These are phyloP conservation scores for Hypselothyrea guttata DNA, from an alignment of 2,888 invertebrate species.

Conservation along the genomic window DNA sequence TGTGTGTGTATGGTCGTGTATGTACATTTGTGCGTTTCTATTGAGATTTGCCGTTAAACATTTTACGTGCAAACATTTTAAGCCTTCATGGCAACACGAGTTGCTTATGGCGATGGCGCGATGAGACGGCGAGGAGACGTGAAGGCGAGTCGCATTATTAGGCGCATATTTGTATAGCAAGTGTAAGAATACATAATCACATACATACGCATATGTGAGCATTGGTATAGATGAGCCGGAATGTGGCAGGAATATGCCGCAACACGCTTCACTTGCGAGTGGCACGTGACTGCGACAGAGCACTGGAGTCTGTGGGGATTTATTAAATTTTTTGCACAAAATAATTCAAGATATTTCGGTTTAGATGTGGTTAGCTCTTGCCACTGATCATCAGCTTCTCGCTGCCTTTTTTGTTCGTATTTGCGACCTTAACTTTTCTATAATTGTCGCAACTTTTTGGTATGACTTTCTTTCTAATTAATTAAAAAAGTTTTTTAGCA, in stretches of 20 bases:
- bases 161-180: slow-evolving; percentile 73
- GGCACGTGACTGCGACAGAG: slow-evolving; percentile 69
- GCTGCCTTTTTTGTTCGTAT: slow-evolving; percentile 20
- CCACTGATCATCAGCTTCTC: slow-evolving; percentile 9
- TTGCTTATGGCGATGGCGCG: not conserved
- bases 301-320: slow-evolving; percentile 32
- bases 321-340: slow-evolving; percentile 57
- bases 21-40: slow-evolving; percentile 35
- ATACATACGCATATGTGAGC: not conserved
- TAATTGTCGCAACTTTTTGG: slow-evolving; percentile 67
- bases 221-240: slow-evolving; percentile 14
- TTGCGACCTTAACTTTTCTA: slow-evolving; percentile 58
- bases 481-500: slow-evolving; percentile 66
- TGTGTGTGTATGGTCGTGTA: not conserved
- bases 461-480: slow-evolving; percentile 61
- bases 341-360: slow-evolving; percentile 54
- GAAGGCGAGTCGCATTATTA: slow-evolving; percentile 54
- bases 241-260: slow-evolving; percentile 43
- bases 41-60: slow-evolving; percentile 67
- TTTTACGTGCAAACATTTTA: slow-evolving; percentile 75
- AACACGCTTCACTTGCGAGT: slow-evolving; percentile 48
- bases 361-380: slow-evolving; percentile 59
- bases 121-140: too few species aligned
- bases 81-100: slow-evolving; percentile 59
- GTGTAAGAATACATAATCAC: slow-evolving; percentile 49